phyloP scores from a whole-genome alignment of 2,797 vertebrate genomes.

The Selene dorsalis region DNA sequence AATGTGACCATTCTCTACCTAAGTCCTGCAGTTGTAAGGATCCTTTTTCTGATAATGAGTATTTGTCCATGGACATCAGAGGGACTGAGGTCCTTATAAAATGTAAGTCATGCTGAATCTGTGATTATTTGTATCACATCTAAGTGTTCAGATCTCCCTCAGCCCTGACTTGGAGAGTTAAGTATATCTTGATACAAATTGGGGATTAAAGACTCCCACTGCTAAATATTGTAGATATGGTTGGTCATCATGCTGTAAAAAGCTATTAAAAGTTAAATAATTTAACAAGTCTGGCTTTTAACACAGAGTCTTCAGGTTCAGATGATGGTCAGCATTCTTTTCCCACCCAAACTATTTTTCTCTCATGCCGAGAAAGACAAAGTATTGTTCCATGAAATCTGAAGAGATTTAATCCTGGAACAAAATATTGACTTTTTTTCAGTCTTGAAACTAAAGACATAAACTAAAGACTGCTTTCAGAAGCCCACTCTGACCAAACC shows the following conservation, averaged over 20 bases:
- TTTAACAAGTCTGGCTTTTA: constrained; percentile 9
- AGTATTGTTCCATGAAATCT: neutral
- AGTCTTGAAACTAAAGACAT: constrained; percentile 35
- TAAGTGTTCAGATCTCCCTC: constrained; percentile 6
- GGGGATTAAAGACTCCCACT: neutral
- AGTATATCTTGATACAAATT: neutral
- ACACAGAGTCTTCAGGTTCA: constrained; percentile 13
- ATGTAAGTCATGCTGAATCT: neutral
- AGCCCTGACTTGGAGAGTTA: neutral
- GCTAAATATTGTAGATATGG: neutral
- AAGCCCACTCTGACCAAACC: constrained; percentile 29
- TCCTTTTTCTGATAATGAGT: neutral
- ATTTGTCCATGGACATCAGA: neutral
- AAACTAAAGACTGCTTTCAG: constrained; percentile 29
- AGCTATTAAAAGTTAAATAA: neutral
- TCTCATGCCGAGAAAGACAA: neutral
- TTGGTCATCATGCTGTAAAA: neutral
- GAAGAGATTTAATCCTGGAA: constrained; percentile 16
- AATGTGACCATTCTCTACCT: neutral
- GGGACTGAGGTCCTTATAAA: neutral
- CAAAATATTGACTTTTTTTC: constrained; percentile 29
- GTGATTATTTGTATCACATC: neutral
- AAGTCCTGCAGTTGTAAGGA: neutral
- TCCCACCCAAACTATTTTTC: neutral
- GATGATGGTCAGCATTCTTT: constrained; percentile 1